phyloP scores from a whole-genome alignment of 2,888 invertebrate genomes.

The Cristatella mucedo region DNA sequence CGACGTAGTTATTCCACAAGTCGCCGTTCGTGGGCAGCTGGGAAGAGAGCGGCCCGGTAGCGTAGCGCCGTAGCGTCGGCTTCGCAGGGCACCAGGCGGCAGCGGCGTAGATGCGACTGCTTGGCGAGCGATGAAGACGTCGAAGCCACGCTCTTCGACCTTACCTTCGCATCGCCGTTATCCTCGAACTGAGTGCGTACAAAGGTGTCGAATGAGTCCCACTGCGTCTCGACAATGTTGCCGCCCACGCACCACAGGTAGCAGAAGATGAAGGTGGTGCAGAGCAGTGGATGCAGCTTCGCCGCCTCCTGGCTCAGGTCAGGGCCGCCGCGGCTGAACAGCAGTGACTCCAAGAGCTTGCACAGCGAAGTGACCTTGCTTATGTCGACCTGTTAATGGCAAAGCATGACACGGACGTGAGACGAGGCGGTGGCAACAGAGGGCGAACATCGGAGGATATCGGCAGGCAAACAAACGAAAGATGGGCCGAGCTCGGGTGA shows the following conservation, averaged over 20 bases:
- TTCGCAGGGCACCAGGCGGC: too few relatives aligned
- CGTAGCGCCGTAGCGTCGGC: too few relatives aligned
- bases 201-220: slow-evolving; percentile 53
- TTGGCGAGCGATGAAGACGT: too few relatives aligned
- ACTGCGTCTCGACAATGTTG: slow-evolving; percentile 55
- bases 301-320: slow-evolving; percentile 47
- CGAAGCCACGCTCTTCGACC: too few relatives aligned
- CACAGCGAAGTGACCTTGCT: slow-evolving; percentile 65
- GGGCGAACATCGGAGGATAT: too few relatives aligned
- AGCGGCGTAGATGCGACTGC: too few relatives aligned
- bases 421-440: too few relatives aligned
- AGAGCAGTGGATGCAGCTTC: slow-evolving; percentile 49
- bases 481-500: too few relatives aligned
- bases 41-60: too few relatives aligned
- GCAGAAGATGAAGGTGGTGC: slow-evolving; percentile 62
- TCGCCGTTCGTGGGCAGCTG: slow-evolving; percentile 55
- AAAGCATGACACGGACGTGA: too few relatives aligned
- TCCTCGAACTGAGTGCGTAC: slow-evolving; percentile 54
- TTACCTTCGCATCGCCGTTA: slow-evolving; percentile 49
- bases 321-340: slow-evolving; percentile 49
- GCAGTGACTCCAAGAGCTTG: slow-evolving; percentile 52
- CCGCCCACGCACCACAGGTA: slow-evolving; percentile 76
- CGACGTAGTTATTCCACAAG: slow-evolving; percentile 61
- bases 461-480: too few relatives aligned
- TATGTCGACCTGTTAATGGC: slow-evolving; percentile 51